phyloP scores from a whole-genome alignment of 2,888 invertebrate species.

The Scaptodrosophila latifasciaeformis region DNA sequence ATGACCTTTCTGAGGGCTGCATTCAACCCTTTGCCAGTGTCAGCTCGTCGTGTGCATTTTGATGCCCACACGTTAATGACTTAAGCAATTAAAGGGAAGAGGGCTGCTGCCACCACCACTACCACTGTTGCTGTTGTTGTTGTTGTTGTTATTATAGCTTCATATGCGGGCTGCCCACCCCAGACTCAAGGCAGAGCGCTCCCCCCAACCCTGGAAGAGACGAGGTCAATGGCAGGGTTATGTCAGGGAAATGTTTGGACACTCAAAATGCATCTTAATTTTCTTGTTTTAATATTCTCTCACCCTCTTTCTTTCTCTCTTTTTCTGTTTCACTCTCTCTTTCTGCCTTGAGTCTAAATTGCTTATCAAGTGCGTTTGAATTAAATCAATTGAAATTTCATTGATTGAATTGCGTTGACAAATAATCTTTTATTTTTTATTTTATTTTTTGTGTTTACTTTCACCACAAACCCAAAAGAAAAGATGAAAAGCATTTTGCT shows the following conservation, averaged over 20 bases:
- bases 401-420: background rate
- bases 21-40: slow-evolving; percentile 3
- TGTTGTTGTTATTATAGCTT: background rate
- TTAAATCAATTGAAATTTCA: slow-evolving; percentile 36
- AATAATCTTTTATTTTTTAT: background rate
- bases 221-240: too few species aligned
- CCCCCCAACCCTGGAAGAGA: too few species aligned
- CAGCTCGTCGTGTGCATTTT: background rate
- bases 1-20: slow-evolving; percentile 36
- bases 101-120: slow-evolving; percentile 22
- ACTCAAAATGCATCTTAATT: too few species aligned
- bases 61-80: slow-evolving; percentile 22
- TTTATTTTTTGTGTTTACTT: background rate
- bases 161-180: too few species aligned
- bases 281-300: too few species aligned
- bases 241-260: too few species aligned
- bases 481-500: background rate
- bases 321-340: background rate
- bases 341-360: background rate
- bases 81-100: slow-evolving; percentile 46
- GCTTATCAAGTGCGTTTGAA: background rate
- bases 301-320: too few species aligned
- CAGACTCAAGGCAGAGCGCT: too few species aligned
- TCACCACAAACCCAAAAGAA: background rate
- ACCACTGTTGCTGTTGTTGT: background rate